Percentiles rank a stretch among this genome's conserved stretches.
Conservation (phyloP, 2,888 invertebrate genomes). For the Caenorhabditis auriculariae region DNA sequence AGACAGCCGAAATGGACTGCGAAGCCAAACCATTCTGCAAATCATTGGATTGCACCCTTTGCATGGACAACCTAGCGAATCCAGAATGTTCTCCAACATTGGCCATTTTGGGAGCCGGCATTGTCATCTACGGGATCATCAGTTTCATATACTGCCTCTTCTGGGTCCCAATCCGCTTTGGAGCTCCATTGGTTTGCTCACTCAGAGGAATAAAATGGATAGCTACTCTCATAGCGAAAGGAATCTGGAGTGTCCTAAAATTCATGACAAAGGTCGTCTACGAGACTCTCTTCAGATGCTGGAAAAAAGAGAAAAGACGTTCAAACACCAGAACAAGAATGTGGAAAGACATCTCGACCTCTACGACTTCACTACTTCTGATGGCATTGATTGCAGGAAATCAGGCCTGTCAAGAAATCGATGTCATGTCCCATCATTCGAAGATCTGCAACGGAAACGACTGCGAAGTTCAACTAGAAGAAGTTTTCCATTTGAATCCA, state of each 20-base stretch:
- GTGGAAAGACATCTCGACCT: too few species aligned
- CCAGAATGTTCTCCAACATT: slow-evolving; percentile 11
- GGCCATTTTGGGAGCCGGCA: slow-evolving; percentile 1
- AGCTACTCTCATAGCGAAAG: too few species aligned
- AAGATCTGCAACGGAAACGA: not conserved
- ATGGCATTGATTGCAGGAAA: too few species aligned
- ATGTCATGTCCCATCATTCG: too few species aligned
- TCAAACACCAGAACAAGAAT: too few species aligned
- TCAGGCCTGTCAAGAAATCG: too few species aligned
- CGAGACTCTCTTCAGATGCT: too few species aligned
- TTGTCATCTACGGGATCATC: not conserved
- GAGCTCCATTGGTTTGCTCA: not conserved
- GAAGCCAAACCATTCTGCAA: slow-evolving; percentile 1
- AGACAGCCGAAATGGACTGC: not conserved
- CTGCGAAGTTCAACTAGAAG: not conserved
- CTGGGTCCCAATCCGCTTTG: not conserved
- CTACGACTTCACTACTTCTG: too few species aligned
- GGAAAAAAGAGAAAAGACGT: too few species aligned
- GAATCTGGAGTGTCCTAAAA: too few species aligned
- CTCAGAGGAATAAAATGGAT: too few species aligned
- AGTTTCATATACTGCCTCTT: not conserved
- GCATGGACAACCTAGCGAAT: slow-evolving; percentile 3
- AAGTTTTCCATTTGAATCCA: not conserved
- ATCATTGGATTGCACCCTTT: slow-evolving; percentile 8
- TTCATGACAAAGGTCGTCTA: too few species aligned